Base-by-base conservation (phyloP, 2,888 invertebrate genomes). In the Lampropteryx suffumata region DNA sequence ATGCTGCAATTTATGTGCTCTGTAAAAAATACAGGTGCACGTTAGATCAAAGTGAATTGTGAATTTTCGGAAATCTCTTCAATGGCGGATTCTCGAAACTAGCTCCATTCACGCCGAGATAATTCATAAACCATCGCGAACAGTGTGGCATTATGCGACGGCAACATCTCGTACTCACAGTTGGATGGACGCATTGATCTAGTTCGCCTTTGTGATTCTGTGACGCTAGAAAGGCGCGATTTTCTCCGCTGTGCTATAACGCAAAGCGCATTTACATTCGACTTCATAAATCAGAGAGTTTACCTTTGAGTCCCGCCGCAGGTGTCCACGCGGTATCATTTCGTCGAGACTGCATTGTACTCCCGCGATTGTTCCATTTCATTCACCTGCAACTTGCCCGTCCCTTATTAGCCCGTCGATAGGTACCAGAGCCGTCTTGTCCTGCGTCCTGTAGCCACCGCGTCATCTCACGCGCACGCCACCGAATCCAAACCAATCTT, bases 351-450 rank as follows among this genome's bases (percentile, higher is more conserved):
- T 50, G 65, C 60, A 73, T 81, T 80, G 79, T 81, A 64, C 59
- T 52, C 43, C 46, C 17, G 53, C 69, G 57, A 69, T 75, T 76
- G 71, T 73, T 67, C 64, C 57, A 67, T 70, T 36, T 68, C 75
- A 76, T 79, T 80, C 84, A 83, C 82, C 81, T 83, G 83, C 75
- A 64, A 71, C 71, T 63, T 66, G 74, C 73, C 76, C 77, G 67
- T 70, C 71, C 73, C 76, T 76, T 79, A 78, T 80, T 82, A 79
- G 72, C 67, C 62, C 52, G 63, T 65, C 72, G 71, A 73, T 70
- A 57, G 10, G 63, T 61, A 64, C 39, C 45, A 64, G 52, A 58
- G 62, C 59, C 66, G 62, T 62, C 65, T 62, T 63, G 58, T 62
- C 63, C 65, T 59, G 62, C 70, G 70, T 75, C 73, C 72, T 73